phyloP scores from a whole-genome alignment of 2,888 invertebrate species.

The Cyaniris semiargus region DNA sequence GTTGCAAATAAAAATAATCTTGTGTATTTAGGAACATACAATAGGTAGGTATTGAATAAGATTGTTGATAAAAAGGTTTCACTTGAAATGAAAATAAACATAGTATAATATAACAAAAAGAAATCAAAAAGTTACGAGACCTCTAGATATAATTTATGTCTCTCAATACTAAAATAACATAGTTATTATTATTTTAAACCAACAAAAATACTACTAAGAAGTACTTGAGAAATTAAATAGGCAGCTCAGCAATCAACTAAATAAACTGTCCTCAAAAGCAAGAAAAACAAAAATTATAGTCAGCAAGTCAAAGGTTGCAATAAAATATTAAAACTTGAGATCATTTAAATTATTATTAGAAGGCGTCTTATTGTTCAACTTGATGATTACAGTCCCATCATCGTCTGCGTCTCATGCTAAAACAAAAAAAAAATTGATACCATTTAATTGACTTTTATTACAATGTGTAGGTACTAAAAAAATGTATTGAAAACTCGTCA shows the following conservation, averaged over 20 bases:
- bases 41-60: neutral
- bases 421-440: neutral
- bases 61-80: neutral
- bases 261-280: neutral
- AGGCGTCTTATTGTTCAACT: neutral
- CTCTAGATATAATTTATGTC: no score
- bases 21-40: neutral
- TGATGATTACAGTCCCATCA: neutral
- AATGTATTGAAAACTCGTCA: neutral
- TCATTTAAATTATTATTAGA: neutral
- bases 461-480: neutral
- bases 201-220: constrained; percentile 1
- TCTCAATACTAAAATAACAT: no score
- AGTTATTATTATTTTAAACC: neutral
- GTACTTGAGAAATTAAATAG: neutral
- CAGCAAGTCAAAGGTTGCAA: neutral
- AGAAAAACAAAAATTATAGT: constrained; percentile 4
- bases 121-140: neutral
- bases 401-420: neutral
- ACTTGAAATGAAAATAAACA: neutral
- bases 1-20: neutral
- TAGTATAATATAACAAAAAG: no score
- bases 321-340: neutral
- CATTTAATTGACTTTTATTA: no score
- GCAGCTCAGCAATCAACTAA: neutral